Percentiles rank a stretch among this genome's conserved stretches.
phyloP scores from a whole-genome alignment of 2,888 invertebrate genomes.

The Arctia plantaginis region DNA sequence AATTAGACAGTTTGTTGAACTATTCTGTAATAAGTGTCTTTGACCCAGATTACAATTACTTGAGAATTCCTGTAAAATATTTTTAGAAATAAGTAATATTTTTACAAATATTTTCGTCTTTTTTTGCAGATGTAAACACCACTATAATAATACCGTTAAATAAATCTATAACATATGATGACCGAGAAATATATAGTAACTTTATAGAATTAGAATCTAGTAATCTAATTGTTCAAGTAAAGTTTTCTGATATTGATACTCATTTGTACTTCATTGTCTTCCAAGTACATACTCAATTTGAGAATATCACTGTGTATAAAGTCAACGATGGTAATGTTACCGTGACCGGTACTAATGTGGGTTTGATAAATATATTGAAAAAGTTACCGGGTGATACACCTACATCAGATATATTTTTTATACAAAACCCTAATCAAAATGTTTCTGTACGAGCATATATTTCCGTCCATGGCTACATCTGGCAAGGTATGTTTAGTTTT shows the following conservation, averaged over 20 bases:
- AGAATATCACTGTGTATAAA: conserved; percentile 86
- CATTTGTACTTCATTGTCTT: conserved; percentile 86
- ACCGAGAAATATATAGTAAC: conserved; percentile 69
- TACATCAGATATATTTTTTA: conserved; percentile 66
- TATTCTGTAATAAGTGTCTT: neutral
- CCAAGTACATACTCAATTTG: conserved; percentile 88
- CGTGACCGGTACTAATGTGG: conserved; percentile 88
- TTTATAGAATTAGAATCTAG: conserved; percentile 65
- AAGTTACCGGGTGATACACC: conserved; percentile 54
- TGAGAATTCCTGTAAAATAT: neutral
- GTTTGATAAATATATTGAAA: conserved; percentile 71
- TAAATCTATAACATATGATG: conserved; percentile 55
- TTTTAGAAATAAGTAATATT: neutral
- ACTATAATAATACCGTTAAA: conserved; percentile 68
- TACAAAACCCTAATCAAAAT: conserved; percentile 74
- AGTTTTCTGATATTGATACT: conserved; percentile 75
- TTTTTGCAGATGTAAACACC: conserved; percentile 72
- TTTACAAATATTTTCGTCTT: neutral
- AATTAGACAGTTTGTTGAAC: neutral
- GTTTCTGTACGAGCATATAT: conserved; percentile 73
- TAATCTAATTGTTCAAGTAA: conserved; percentile 68
- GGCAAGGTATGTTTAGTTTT: conserved; percentile 12
- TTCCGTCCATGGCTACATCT: conserved; percentile 83
- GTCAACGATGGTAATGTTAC: conserved; percentile 45
- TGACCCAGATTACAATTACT: neutral